phyloP scores from a whole-genome alignment of 2,888 invertebrate species.

The Sericinus montela region DNA sequence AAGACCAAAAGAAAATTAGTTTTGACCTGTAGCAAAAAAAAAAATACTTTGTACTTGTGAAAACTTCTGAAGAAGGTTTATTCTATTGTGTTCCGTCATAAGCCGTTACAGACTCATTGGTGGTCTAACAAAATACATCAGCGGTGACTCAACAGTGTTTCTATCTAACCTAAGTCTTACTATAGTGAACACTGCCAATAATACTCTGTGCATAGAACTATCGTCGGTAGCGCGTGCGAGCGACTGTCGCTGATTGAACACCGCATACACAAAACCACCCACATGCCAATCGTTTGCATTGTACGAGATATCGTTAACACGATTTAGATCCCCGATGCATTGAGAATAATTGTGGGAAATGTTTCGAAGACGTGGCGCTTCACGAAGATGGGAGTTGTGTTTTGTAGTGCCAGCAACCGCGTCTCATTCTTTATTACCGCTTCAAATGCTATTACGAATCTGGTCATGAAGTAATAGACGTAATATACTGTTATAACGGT shows the following conservation, averaged over 20 bases:
- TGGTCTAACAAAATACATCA: conserved; percentile 32
- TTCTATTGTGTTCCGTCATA: conserved; percentile 4
- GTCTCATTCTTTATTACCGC: too few relatives aligned
- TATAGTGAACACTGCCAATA: conserved; percentile 16
- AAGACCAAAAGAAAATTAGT: too few relatives aligned
- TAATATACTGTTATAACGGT: too few relatives aligned
- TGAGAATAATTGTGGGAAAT: conserved; percentile 16
- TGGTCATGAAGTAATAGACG: too few relatives aligned
- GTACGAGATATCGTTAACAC: conserved; percentile 28
- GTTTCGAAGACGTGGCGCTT: background rate
- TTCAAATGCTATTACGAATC: too few relatives aligned
- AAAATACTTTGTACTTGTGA: too few relatives aligned
- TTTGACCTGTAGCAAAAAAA: too few relatives aligned
- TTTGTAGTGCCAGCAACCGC: too few relatives aligned
- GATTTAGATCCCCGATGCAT: conserved; percentile 14
- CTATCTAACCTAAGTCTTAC: conserved; percentile 23
- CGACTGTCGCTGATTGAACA: conserved; percentile 60
- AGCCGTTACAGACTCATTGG: conserved; percentile 22
- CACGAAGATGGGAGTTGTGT: background rate
- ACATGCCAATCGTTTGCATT: conserved; percentile 50
- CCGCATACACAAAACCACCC: conserved; percentile 63
- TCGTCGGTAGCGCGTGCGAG: conserved; percentile 58
- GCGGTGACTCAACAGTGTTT: conserved; percentile 29
- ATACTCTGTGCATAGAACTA: conserved; percentile 20
- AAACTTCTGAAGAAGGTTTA: too few relatives aligned